A percentile compares a stretch with the other conserved stretches of the same genome.
Conservation (phyloP, 2,797 vertebrate species). For the Coendou prehensilis region DNA sequence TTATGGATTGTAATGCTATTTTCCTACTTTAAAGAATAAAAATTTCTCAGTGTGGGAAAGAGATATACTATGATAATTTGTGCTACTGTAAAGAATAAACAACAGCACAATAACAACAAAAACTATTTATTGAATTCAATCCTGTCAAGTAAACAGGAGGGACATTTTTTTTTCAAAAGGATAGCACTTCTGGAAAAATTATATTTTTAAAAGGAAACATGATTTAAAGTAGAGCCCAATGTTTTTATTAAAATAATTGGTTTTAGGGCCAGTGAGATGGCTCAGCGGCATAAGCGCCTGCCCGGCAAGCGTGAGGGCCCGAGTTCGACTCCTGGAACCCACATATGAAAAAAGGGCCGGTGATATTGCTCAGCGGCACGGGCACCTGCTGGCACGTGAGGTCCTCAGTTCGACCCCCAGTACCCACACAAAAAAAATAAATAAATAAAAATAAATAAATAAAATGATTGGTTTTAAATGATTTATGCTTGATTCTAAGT, state of each 20-base stretch:
- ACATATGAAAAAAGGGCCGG: too few relatives aligned
- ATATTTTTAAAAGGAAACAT: conserved; percentile 14
- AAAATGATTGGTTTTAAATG: conserved; percentile 55
- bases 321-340: too few relatives aligned
- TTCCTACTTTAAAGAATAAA: conserved; percentile 1
- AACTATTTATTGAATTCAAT: not conserved
- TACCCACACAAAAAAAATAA: too few relatives aligned
- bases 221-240: conserved; percentile 47
- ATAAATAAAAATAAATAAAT: too few relatives aligned
- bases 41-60: not conserved
- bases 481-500: conserved; percentile 35
- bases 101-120: not conserved
- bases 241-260: conserved; percentile 62
- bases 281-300: too few relatives aligned
- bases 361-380: too few relatives aligned
- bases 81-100: not conserved
- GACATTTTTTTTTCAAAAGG: not conserved
- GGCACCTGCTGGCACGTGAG: too few relatives aligned
- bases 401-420: too few relatives aligned
- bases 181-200: not conserved
- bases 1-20: conserved; percentile 10
- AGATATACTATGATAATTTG: not conserved
- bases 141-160: not conserved
- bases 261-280: too few relatives aligned
- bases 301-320: too few relatives aligned